Evolutionary conservation across 2,888 invertebrate species (phyloP), one percentile per base, ranked within the genome.

Genomic region (Cybosia mesomella): DNA sequence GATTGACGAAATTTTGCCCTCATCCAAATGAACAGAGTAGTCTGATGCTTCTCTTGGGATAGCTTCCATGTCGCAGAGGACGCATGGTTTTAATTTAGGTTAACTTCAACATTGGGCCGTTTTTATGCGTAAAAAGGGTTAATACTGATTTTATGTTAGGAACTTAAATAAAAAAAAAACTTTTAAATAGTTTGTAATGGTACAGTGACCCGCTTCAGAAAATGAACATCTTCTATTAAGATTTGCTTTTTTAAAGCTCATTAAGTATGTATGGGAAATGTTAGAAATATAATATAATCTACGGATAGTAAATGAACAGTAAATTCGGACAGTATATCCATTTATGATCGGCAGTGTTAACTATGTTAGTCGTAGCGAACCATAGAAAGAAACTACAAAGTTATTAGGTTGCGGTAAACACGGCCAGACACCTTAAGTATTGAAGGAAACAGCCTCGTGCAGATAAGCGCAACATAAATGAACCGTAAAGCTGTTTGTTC

Each of bases 401-500:
- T 77, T 83, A 80, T 82, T 80, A 78, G 79, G 82, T 85, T 79
- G 80, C 68, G 78, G 79, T 76, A 73, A 76, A 77, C 74, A 79
- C 80, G 74, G 75, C 80, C 79, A 78, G 79, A 85, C 82, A 83
- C 73, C 70, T 61, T 67, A 74, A 66, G 73, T 77, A 80, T 83
- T 82, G 82, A 83, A 77, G 75, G 74, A 78, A 83, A 81, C 78
- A 77, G 79, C 80, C 72, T 79, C 80, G 79, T 76, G 78, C 70
- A 85, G 86, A 85, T 84, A 85, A 85, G 86, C 85, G 74, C 83
- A 84, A 83, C 74, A 85, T 87, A 89, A 89, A 89, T 82, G 84
- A 83, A 86, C 85, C 88, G 85, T 89, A 85, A 89, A 87, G 85
- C 84, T 82, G 85, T 88, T 88, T 88, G 85, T 85, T 85, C 83